Percentiles rank a stretch among this genome's conserved stretches.
These are phyloP conservation scores for Periplaneta americana DNA, from an alignment of 1,140 invertebrate species.

Conservation along the genomic window DNA sequence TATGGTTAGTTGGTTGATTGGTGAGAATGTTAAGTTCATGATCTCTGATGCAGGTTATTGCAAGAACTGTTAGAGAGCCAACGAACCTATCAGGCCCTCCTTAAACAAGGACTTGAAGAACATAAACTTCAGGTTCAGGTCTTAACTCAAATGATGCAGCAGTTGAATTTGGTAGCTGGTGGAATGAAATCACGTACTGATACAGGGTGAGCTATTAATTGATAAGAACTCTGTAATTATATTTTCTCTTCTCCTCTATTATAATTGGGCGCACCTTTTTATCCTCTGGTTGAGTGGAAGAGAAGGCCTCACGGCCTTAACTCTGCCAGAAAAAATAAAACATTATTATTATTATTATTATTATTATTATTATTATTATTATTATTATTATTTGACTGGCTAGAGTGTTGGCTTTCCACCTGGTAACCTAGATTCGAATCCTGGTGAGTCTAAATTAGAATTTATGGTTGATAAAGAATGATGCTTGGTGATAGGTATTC, in stretches of 20 bases:
- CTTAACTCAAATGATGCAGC: slow-evolving; percentile 41
- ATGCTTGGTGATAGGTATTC: too few species aligned
- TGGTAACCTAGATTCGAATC: too few species aligned
- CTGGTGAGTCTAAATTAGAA: too few species aligned
- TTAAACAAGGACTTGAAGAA: slow-evolving; percentile 65
- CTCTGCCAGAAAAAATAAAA: too few species aligned
- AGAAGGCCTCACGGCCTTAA: too few species aligned
- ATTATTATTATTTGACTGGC: background rate
- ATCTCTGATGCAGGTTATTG: slow-evolving; percentile 39
- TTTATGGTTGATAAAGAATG: too few species aligned
- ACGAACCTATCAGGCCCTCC: slow-evolving; percentile 61
- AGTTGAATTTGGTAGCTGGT: slow-evolving; percentile 28
- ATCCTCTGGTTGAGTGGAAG: too few species aligned
- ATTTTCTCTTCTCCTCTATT: too few species aligned
- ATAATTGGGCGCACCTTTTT: too few species aligned
- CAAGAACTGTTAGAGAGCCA: slow-evolving; percentile 62
- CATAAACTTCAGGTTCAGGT: slow-evolving; percentile 50
- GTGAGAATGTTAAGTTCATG: background rate
- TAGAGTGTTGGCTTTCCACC: background rate
- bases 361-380: too few species aligned
- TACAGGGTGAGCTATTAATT: slow-evolving; percentile 28
- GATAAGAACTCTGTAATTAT: too few species aligned
- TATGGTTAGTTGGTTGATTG: background rate
- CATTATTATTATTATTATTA: too few species aligned
- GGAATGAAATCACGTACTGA: slow-evolving; percentile 22